Evolutionary conservation across 2,113 vertebrate species (phyloP), one percentile per base, ranked within the genome.

Genomic region (Ifrita kowaldi): DNA sequence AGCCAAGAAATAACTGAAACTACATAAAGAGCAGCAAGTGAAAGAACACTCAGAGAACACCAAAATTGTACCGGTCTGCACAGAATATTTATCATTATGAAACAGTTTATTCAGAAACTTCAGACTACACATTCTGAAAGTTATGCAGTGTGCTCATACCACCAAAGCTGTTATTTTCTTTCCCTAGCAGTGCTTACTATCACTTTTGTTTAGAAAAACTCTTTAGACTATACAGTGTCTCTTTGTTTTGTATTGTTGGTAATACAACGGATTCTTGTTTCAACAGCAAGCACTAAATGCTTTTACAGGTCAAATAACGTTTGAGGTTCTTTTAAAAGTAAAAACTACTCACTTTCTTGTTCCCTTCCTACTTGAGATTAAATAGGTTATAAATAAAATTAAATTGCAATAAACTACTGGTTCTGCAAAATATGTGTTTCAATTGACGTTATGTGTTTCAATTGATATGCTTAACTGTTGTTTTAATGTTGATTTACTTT

Each of bases 381-480:
- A 70, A 91, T 73, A 52, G 32, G n/a, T 55, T 59, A 78, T 73
- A 69, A 79, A 89, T 30, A 77, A 96, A 90, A 90, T 92, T 71
- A 90, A 87, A 90, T 81, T 84, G 46, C 94, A 92, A 93, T 57
- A 12, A 94, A 69, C 59, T 44, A 67, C 87, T 73, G 4, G 23
- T 68, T 93, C n/a, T 79, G 49, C 30, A 85, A 73, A 92, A 57
- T 65, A n/a, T n/a, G 44, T 90, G 30, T 39, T 64, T 95, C 92
- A 96, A 92, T 52, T 93, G 44, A 89, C n/a, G n/a, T n/a, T n/a
- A n/a, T n/a, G 44, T 90, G 30, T 39, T 64, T 95, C 92, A 96
- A 92, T 52, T 93, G 44, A 89, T 69, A 52, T 91, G 17, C 11
- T 89, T 95, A 87, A n/a, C 14, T 89, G 44, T 77, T 18, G 27